Base-by-base conservation (phyloP, 2,113 vertebrate species). In the Formicarius rufipectus region DNA sequence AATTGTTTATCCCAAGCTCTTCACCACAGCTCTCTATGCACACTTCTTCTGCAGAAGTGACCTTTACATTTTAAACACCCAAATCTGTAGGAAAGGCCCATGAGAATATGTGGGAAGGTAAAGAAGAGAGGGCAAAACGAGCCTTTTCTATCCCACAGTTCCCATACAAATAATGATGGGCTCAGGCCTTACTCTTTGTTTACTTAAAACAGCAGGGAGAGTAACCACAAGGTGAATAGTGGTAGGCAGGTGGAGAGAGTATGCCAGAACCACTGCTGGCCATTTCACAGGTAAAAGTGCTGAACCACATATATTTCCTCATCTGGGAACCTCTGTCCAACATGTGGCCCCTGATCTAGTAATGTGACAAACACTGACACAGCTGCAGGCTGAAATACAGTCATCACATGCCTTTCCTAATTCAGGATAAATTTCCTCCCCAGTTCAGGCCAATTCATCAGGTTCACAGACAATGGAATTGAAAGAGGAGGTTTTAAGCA, bases 41-140 rank as follows among this genome's bases (percentile, higher is more conserved):
- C 59, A 44, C 63, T 47, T 84, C 19, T 74, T 58, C 53, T 56
- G 31, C 47, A 67, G 68, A 74, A 75, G 14, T n/a, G 23, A 80
- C 73, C 25, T 64, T 84, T 67, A 53, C 14, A 33, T 59, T 69
- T 92, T n/a, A 91, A 56, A 72, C 37, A 78, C 24, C 14, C 14
- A 84, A 78, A 82, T 56, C 27, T 37, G 44, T 76, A 58, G 6
- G 18, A 22, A 62, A 93, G 9, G 13, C 35, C 12, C 3, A 1
- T 33, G 64, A 0, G 4, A 86, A 49, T 49, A 40, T 0, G 0
- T 1, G 1, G 24, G 10, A 12, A 71, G 7, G 49, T 55, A 78
- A 78, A 58, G 8, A 23, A 77, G 23, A 47, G 35, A 72, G 31
- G 13, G 60, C 18, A 89, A 78, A 89, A 89, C 27, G 21, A 78